Percentiles rank a stretch among this genome's conserved stretches.
Conservation (phyloP, 1,140 invertebrate species). For the Orussus abietinus region DNA sequence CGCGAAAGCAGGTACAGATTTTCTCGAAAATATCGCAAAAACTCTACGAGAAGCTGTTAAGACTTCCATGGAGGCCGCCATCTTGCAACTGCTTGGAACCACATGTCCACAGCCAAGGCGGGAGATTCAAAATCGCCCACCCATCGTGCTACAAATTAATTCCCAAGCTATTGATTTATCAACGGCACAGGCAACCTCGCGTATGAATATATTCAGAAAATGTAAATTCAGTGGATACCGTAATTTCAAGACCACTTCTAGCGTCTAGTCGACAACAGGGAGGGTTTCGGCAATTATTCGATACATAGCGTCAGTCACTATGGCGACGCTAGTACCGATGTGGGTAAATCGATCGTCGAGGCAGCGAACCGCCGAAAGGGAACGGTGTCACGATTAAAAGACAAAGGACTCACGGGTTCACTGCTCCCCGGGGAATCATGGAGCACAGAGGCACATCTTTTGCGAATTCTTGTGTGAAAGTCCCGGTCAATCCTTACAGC, state of each 20-base stretch:
- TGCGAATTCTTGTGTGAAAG: slow-evolving; percentile 60
- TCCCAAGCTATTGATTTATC: background rate
- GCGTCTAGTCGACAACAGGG: too few relatives aligned
- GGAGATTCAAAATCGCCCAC: background rate
- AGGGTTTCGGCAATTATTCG: too few relatives aligned
- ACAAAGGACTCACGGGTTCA: too few relatives aligned
- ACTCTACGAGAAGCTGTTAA: slow-evolving; percentile 19
- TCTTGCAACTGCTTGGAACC: slow-evolving; percentile 21
- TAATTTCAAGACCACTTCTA: too few relatives aligned
- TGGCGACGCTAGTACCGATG: background rate
- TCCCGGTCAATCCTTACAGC: slow-evolving; percentile 62
- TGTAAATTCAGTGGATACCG: background rate
- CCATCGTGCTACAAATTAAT: background rate
- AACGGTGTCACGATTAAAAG: too few relatives aligned
- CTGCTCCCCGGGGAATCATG: too few relatives aligned
- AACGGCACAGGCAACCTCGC: background rate
- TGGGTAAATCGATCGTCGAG: background rate
- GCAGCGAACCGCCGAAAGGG: too few relatives aligned
- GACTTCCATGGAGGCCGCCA: slow-evolving; percentile 26
- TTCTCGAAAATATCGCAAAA: slow-evolving; percentile 22
- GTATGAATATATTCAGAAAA: background rate
- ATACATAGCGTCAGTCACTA: background rate
- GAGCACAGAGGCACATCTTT: slow-evolving; percentile 45
- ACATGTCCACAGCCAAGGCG: background rate
- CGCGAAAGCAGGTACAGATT: slow-evolving; percentile 13